A percentile compares a stretch with the other conserved stretches of the same genome.
Conservation (phyloP, 2,888 invertebrate species). For the Drosophila kambysellisi region DNA sequence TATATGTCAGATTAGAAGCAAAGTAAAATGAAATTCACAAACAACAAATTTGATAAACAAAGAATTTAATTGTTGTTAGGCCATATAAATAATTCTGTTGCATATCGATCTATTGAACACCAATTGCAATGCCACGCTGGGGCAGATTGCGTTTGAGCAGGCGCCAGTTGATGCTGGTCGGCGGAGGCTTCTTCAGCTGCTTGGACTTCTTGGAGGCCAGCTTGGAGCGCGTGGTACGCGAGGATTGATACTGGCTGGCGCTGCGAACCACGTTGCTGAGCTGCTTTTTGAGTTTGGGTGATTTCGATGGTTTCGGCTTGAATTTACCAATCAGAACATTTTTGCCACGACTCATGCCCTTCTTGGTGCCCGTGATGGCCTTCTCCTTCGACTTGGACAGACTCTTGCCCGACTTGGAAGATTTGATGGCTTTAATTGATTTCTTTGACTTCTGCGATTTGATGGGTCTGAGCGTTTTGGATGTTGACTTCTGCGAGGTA, state of each 20-base stretch:
- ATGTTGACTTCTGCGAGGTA: constrained; percentile 26
- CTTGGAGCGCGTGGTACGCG: constrained; percentile 51
- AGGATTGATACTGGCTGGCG: constrained; percentile 62
- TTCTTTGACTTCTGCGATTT: constrained; percentile 53
- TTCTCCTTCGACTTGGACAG: constrained; percentile 26
- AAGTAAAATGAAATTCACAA: neutral
- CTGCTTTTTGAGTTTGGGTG: constrained; percentile 17
- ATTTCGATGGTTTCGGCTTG: constrained; percentile 5
- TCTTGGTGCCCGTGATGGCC: constrained; percentile 6
- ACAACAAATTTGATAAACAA: neutral
- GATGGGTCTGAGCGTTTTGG: constrained; percentile 29
- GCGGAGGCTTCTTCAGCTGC: constrained; percentile 34
- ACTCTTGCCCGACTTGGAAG: constrained; percentile 46
- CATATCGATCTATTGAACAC: constrained; percentile 26
- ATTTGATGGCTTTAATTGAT: constrained; percentile 47
- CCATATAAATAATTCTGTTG: neutral
- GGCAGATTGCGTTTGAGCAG: constrained; percentile 66
- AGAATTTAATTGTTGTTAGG: neutral
- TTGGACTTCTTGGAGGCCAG: constrained; percentile 28
- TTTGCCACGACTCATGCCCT: constrained; percentile 49
- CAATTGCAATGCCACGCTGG: constrained; percentile 22
- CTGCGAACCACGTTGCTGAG: constrained; percentile 52
- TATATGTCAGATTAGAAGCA: neutral
- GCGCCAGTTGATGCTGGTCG: constrained; percentile 67
- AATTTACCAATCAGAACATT: constrained; percentile 56